Evolutionary conservation across 2,113 vertebrate species (phyloP), one percentile per base, ranked within the genome.

Genomic region (Gobiocypris rarus): DNA sequence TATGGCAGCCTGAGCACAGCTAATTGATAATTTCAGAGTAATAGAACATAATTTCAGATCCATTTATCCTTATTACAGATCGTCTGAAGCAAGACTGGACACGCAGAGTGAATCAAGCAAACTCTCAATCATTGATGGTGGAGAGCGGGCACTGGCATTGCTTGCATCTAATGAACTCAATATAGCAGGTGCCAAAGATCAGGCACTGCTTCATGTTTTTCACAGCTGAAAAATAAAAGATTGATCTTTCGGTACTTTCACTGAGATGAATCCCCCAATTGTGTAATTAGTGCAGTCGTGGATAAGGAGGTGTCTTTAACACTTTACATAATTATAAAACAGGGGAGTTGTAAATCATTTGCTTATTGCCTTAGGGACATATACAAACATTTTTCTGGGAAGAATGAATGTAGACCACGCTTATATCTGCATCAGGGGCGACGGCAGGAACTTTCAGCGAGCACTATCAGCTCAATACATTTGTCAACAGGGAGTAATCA

Each of bases 401-500:
- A 54, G 15, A 81, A 65, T n/a, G 6, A 84, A 84, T 82, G 70
- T 69, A 77, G 73, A 52, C 52, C 52, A 54, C 17, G 26, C 79
- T 84, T 84, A 69, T 70, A 43, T 71, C 75, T 34, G 26, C 52
- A 77, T 41, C 28, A 54, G 11, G 75, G 75, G 86, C 75, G 89
- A 89, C 85, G 78, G 85, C 87, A 85, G 67, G 65, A n/a, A 48
- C 65, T 41, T 50, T 45, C 38, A 65, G 58, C 28, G 45, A 89
- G 91, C 89, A 89, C 90, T 90, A 86, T 89, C 75, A 85, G 85
- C 83, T 89, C 61, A 91, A 90, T 90, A 89, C 85, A 85, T 88
- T 83, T 91, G 89, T 90, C 91, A 91, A 88, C 89, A 91, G 65
- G 89, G 90, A 91, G 87, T 87, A 90, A 91, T 88, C 84, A 84